These are phyloP conservation scores for Tautogolabrus adspersus DNA, from an alignment of 2,113 vertebrate genomes.

Conservation along the genomic window DNA sequence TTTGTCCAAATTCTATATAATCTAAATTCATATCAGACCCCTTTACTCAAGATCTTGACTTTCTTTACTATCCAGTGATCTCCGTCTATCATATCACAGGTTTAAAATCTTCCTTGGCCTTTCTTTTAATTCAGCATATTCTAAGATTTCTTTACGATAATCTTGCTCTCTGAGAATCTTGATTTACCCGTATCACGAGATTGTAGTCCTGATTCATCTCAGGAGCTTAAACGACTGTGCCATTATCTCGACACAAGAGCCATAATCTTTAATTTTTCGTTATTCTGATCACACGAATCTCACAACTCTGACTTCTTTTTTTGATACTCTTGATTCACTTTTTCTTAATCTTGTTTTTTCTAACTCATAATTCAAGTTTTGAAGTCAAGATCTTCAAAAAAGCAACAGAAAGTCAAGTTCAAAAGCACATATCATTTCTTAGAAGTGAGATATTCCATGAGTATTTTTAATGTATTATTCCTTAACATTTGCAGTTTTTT, in stretches of 20 bases:
- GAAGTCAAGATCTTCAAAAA: neutral
- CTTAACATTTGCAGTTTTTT: neutral
- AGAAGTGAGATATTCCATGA: neutral
- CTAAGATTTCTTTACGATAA: neutral
- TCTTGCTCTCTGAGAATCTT: neutral
- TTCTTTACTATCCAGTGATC: no score
- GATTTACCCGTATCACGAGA: neutral
- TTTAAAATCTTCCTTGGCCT: no score
- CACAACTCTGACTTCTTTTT: neutral
- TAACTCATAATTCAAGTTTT: neutral
- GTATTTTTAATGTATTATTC: neutral
- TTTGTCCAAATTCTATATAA: no score
- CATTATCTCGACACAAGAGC: neutral
- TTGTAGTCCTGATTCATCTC: neutral
- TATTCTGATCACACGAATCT: neutral
- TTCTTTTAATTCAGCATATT: no score
- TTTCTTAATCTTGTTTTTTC: neutral
- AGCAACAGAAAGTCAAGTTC: neutral
- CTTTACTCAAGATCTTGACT: no score
- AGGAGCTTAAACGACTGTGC: neutral
- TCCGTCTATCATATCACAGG: no score
- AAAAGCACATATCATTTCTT: neutral
- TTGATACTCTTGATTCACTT: no score
- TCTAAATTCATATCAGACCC: neutral
- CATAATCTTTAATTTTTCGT: neutral